Percentiles rank a stretch among this genome's conserved stretches.
Conservation (phyloP, 2,888 invertebrate genomes). For the Drosophila silvestris region DNA sequence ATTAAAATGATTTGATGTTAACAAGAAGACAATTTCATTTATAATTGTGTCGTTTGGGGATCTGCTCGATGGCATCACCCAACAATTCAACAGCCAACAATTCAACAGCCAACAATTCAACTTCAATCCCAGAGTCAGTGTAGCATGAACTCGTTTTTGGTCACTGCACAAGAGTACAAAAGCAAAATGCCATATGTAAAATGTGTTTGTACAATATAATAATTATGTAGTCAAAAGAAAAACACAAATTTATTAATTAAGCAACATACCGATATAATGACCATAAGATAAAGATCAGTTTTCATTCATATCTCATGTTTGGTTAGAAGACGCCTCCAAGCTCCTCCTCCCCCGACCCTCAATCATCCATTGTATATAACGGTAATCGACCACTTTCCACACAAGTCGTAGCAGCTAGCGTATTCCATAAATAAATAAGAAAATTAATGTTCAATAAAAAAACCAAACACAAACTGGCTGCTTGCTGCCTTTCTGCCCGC, state of each 20-base stretch:
- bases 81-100: constrained; percentile 15
- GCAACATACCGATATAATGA: constrained; percentile 20
- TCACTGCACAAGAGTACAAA: constrained; percentile 49
- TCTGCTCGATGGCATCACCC: constrained; percentile 36
- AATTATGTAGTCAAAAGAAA: constrained; percentile 26
- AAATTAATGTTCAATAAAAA: constrained; percentile 63
- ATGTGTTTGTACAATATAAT: constrained; percentile 4
- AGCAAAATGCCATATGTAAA: constrained; percentile 10
- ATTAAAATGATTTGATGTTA: constrained; percentile 68
- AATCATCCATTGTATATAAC: constrained; percentile 12
- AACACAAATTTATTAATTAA: constrained; percentile 34
- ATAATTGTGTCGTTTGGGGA: constrained; percentile 46
- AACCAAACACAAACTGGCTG: constrained; percentile 52
- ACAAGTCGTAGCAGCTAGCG: constrained; percentile 16
- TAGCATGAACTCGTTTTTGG: constrained; percentile 75
- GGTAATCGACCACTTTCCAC: constrained; percentile 64
- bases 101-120: constrained; percentile 11
- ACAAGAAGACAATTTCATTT: constrained; percentile 46
- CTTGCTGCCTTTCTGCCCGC: neutral
- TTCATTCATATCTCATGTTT: constrained; percentile 11
- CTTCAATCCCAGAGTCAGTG: constrained; percentile 28
- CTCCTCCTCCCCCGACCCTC: neutral
- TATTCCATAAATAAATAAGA: constrained; percentile 68
- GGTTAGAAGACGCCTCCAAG: constrained; percentile 26
- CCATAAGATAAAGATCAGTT: constrained; percentile 31